A percentile compares a stretch with the other conserved stretches of the same genome.
These are phyloP conservation scores for Phthorimaea operculella DNA, from an alignment of 1,140 invertebrate species.

Conservation along the genomic window DNA sequence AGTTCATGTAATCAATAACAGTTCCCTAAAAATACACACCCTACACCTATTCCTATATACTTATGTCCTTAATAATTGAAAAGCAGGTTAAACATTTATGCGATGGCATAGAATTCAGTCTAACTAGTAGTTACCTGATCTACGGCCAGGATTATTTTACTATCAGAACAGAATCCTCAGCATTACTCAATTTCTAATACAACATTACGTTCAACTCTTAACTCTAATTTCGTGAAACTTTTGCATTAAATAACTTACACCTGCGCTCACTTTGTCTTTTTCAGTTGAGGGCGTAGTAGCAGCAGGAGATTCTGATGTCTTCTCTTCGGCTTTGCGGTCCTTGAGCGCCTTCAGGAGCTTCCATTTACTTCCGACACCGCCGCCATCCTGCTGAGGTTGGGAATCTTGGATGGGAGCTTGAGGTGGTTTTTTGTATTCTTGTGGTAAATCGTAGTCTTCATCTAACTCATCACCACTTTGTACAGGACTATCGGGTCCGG, in stretches of 20 bases:
- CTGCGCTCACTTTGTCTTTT: slow-evolving; percentile 74
- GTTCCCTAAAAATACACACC: slow-evolving; percentile 16
- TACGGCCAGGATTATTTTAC: slow-evolving; percentile 1
- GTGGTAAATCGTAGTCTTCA: slow-evolving; percentile 68
- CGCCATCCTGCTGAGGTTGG: slow-evolving; percentile 67
- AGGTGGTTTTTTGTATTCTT: slow-evolving; percentile 67
- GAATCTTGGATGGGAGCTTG: slow-evolving; percentile 32
- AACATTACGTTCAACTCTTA: slow-evolving; percentile 63
- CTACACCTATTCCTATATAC: slow-evolving; percentile 21
- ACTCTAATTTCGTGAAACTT: slow-evolving; percentile 73
- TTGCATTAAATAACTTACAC: slow-evolving; percentile 70
- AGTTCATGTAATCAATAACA: neutral
- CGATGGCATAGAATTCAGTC: slow-evolving; percentile 26
- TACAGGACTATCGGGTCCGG: slow-evolving; percentile 84
- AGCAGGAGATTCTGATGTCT: slow-evolving; percentile 73
- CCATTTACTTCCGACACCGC: slow-evolving; percentile 87
- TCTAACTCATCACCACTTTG: slow-evolving; percentile 79
- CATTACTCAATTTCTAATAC: neutral
- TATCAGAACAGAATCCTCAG: slow-evolving; percentile 9
- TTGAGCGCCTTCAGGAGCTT: slow-evolving; percentile 89
- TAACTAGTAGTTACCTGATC: slow-evolving; percentile 18
- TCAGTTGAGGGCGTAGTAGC: slow-evolving; percentile 72
- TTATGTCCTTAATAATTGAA: slow-evolving; percentile 14
- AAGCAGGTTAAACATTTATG: slow-evolving; percentile 29
- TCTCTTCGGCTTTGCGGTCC: slow-evolving; percentile 89